A percentile compares a stretch with the other conserved stretches of the same genome.
phyloP scores from a whole-genome alignment of 2,888 invertebrate species.

The Trichacis sp. region DNA sequence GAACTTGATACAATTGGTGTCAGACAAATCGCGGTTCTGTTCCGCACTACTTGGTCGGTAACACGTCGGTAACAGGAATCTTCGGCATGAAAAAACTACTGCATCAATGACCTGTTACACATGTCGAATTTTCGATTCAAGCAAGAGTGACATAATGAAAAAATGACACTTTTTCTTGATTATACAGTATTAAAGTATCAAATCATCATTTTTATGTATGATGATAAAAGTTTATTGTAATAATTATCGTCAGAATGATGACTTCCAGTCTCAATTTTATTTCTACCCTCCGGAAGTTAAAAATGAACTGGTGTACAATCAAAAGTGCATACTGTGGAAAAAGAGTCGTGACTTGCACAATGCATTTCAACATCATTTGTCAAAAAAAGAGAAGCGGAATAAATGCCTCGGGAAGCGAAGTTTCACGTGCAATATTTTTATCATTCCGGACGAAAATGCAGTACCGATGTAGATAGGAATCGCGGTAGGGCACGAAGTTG shows the following conservation, averaged over 20 bases:
- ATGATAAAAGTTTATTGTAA: background rate
- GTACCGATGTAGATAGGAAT: slow-evolving; percentile 2
- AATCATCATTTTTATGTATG: background rate
- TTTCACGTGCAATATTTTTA: slow-evolving; percentile 6
- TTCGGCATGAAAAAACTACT: background rate
- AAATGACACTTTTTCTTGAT: background rate
- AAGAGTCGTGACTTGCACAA: background rate
- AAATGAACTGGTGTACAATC: background rate
- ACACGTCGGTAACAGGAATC: background rate
- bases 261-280: background rate
- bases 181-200: background rate
- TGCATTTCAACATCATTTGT: background rate
- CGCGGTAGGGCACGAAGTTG: slow-evolving; percentile 2
- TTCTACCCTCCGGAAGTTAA: background rate
- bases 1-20: background rate
- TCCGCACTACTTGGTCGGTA: background rate
- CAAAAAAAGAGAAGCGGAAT: background rate
- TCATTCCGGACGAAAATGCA: slow-evolving; percentile 8
- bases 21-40: background rate
- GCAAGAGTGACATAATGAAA: background rate
- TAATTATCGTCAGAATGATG: background rate
- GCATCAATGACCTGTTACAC: background rate
- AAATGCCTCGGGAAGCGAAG: background rate
- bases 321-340: background rate
- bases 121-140: background rate